Evolutionary conservation across 2,113 vertebrate species (phyloP).

Genomic region (Toxotes chatareus): DNA sequence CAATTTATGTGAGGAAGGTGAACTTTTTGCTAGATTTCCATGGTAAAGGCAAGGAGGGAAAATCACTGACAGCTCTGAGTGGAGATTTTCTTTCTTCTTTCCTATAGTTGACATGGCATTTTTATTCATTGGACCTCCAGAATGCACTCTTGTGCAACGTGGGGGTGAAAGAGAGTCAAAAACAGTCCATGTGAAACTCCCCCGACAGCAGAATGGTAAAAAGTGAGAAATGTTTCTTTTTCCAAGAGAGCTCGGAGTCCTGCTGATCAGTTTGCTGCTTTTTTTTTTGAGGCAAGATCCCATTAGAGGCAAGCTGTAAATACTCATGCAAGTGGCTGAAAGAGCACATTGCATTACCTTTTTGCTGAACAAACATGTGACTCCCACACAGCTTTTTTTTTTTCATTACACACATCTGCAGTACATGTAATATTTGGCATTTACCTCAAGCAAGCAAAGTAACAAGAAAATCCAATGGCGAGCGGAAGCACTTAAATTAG

Average conservation of each 20-base stretch:
- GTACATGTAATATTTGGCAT: slow-evolving; percentile 37
- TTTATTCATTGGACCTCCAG: slow-evolving; percentile 78
- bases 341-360: slow-evolving; percentile 23
- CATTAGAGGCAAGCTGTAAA: slow-evolving; percentile 62
- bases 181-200: slow-evolving; percentile 77
- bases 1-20: slow-evolving; percentile 84
- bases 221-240: slow-evolving; percentile 53
- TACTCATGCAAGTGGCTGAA: slow-evolving; percentile 38
- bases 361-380: slow-evolving; percentile 53
- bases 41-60: slow-evolving; percentile 68
- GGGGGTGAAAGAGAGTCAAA: slow-evolving; percentile 71
- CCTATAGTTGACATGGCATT: slow-evolving; percentile 75
- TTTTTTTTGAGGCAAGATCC: slow-evolving; percentile 15
- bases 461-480: slow-evolving; percentile 11
- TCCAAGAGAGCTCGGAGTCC: slow-evolving; percentile 20
- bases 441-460: slow-evolving; percentile 37
- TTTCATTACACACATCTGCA: slow-evolving; percentile 17
- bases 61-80: slow-evolving; percentile 76
- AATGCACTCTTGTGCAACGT: slow-evolving; percentile 76
- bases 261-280: slow-evolving; percentile 26
- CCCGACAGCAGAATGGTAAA: slow-evolving; percentile 50
- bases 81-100: slow-evolving; percentile 76
- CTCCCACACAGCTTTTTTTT: not conserved
- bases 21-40: slow-evolving; percentile 76
- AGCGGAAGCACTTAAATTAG: not conserved